phyloP scores from a whole-genome alignment of 2,888 invertebrate species.

The Limnephilus lunatus region DNA sequence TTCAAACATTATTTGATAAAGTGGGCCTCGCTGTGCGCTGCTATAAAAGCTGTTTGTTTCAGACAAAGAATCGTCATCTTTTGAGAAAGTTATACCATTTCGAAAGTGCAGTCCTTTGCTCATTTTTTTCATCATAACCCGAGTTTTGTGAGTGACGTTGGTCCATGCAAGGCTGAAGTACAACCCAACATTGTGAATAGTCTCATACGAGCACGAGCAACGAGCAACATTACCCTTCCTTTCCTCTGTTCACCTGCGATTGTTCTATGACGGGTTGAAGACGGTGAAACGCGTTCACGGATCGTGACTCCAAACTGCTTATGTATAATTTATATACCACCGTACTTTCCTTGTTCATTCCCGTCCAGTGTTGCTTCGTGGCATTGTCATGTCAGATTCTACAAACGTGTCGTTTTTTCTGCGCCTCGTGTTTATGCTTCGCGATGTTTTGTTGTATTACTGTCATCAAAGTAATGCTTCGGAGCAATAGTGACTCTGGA shows the following conservation, averaged over 20 bases:
- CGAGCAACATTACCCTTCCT: conserved; percentile 6
- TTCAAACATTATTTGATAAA: no score
- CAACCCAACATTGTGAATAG: not conserved
- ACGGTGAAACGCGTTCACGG: conserved; percentile 41
- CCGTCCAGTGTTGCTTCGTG: conserved; percentile 36
- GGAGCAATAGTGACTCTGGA: not conserved
- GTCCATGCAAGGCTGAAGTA: not conserved
- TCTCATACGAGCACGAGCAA: not conserved
- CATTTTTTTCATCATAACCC: not conserved
- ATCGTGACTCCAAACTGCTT: conserved; percentile 3
- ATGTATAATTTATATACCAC: not conserved
- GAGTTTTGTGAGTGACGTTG: not conserved
- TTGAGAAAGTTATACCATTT: not conserved
- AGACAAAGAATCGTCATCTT: not conserved
- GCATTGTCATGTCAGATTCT: conserved; percentile 52
- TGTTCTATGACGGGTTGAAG: conserved; percentile 47
- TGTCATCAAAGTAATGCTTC: conserved; percentile 58
- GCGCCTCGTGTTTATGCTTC: conserved; percentile 35
- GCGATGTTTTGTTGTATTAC: conserved; percentile 44
- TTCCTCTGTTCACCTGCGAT: conserved; percentile 47
- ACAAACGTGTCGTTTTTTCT: conserved; percentile 51
- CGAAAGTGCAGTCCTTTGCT: not conserved
- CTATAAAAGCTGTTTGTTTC: not conserved
- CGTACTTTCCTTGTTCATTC: conserved; percentile 50
- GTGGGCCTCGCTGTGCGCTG: no score